Conservation (phyloP, 2,797 vertebrate species). For the Synaphobranchus kaupii region DNA sequence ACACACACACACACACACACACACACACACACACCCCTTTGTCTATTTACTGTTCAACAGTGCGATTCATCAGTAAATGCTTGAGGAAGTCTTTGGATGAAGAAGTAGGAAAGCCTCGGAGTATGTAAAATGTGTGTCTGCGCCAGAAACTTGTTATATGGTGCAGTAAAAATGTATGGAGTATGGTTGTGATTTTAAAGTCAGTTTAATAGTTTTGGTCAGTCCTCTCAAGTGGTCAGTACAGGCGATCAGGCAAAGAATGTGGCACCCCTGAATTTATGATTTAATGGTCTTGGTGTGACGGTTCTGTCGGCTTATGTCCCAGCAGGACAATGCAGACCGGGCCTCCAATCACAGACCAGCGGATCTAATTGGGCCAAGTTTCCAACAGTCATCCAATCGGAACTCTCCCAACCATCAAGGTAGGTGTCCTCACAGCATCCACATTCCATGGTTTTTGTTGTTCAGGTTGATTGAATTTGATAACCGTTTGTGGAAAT, state of each 20-base stretch:
- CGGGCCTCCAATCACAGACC: conserved; percentile 78
- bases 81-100: background rate
- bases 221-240: background rate
- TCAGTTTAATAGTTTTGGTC: background rate
- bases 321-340: conserved; percentile 86
- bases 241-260: conserved; percentile 11
- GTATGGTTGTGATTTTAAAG: background rate
- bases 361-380: conserved; percentile 74
- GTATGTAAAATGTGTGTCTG: background rate
- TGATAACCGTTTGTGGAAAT: conserved; percentile 21
- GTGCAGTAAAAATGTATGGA: background rate
- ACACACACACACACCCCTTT: background rate
- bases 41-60: background rate
- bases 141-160: background rate
- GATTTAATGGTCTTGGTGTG: conserved; percentile 16
- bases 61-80: background rate
- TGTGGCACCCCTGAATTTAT: background rate
- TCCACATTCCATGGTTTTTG: background rate
- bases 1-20: background rate
- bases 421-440: conserved; percentile 71
- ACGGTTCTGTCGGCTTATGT: conserved; percentile 44
- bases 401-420: conserved; percentile 79
- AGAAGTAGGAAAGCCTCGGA: background rate
- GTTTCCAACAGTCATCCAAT: conserved; percentile 76
- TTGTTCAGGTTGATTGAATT: conserved; percentile 28